Base-by-base conservation (phyloP, 2,888 invertebrate genomes). In the Calliphora vomitoria region DNA sequence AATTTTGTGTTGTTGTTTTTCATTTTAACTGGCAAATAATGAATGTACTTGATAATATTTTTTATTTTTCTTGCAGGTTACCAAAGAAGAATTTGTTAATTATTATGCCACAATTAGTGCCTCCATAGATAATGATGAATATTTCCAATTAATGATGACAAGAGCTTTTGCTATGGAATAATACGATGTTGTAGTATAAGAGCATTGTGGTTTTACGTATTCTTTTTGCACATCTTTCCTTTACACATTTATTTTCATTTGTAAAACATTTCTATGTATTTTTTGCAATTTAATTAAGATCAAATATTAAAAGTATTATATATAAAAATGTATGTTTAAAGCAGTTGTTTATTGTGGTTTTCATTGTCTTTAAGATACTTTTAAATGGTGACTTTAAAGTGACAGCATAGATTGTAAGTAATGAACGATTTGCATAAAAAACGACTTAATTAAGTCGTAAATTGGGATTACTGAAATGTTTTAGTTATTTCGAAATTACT, bases 111-210 rank as follows among this genome's bases (percentile, higher is more conserved):
- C 97, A 18, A 97, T 99, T 89, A 98, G 98, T 93, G 98, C 98
- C 55, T 98, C 98, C 1, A 98, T 99, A 90, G 99, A 99, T 93
- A 97, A 96, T 89, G 99, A 99, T 92, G 96, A 97, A 87, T 99
- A 97, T 93, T 99, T 99, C 93, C 98, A 98, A 93, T 95, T 99
- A 87, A 98, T 99, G 97, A 98, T 99, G 96, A 96, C 98, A 84
- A 97, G 97, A 91, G 97, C 98, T 6, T 99, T 97, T 95, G 97
- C 97, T 93, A 94, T 98, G 90, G 98, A 96, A 95, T 79, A 86
- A 72, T 31, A 13, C 4, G 13, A 13, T 31, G 25, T 58, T 35
- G 4, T 35, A 60, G 11, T 58, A 53, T 44, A 47, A 55, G 20
- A 58, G 15, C 10, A 11, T 38, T 68, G 62, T 62, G 31, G 13